Evolutionary conservation across 2,113 vertebrate species (phyloP), one percentile per base, ranked within the genome.

Genomic region (Donacobius atricapilla): DNA sequence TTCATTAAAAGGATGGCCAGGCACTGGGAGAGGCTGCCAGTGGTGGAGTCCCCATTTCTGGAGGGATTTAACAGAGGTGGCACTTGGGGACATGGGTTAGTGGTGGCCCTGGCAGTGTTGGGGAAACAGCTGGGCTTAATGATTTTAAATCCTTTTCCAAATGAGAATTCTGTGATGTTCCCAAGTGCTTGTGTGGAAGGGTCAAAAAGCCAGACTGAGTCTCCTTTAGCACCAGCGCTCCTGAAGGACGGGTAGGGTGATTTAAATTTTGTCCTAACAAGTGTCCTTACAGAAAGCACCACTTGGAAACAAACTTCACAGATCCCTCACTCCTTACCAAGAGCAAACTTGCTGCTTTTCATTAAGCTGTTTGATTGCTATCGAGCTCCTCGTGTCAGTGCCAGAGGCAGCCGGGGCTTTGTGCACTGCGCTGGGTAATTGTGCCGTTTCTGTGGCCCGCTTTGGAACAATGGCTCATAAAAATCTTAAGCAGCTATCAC

Each of bases 401-500:
- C 95, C 96, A 68, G 90, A 96, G 95, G 94, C 96, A 54, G 94
- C 82, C 16, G 0, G 84, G 87, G 72, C 96, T 95, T 77, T 90
- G 85, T 95, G 75, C 91, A 42, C 47, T 64, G 84, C 6, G 73
- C 93, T 54, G 89, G 79, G 90, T 96, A 94, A 95, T 94, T 87
- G 94, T 87, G 89, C 81, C 10, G 63, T 84, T 97, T 91, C 97
- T 92, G 86, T 89, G 94, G 94, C 83, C 85, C 6, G 42, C 90
- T 81, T 96, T 92, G 86, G 75, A 96, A 96, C 95, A 94, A 89
- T 45, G 75, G 94, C 97, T 97, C 95, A 78, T 96, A 97, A 96
- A 97, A 96, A 92, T 93, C 96, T 93, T 96, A 95, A 97, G 94
- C 81, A 24, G 94, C 94, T 97, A 95, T 96, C 97, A 88, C 97